Percentiles rank a stretch among this genome's conserved stretches.
These are phyloP conservation scores for Python bivittatus DNA, from an alignment of 2,113 vertebrate species.

Conservation along the genomic window DNA sequence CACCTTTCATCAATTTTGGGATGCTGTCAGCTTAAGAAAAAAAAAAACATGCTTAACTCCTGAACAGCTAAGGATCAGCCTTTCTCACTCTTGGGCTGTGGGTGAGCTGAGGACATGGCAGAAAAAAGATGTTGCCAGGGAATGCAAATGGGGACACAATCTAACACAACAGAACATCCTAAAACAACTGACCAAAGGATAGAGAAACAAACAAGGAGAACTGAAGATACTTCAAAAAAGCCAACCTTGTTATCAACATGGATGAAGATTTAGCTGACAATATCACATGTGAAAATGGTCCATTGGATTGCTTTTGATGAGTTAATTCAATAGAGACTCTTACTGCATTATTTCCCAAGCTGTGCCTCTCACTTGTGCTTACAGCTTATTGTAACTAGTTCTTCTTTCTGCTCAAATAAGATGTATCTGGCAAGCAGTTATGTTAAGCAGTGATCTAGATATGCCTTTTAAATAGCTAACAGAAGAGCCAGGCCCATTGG, in stretches of 20 bases:
- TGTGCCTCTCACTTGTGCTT: slow-evolving; percentile 18
- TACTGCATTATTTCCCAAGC: slow-evolving; percentile 35
- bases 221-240: neutral
- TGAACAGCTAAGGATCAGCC: too few relatives aligned
- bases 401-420: slow-evolving; percentile 37
- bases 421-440: neutral
- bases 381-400: slow-evolving; percentile 22
- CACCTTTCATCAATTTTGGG: too few relatives aligned
- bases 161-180: neutral
- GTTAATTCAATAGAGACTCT: neutral
- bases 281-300: slow-evolving; percentile 35
- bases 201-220: neutral
- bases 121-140: too few relatives aligned
- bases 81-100: too few relatives aligned
- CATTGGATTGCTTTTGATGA: slow-evolving; percentile 30
- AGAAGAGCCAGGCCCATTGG: neutral
- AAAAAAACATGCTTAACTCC: too few relatives aligned
- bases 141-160: too few relatives aligned
- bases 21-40: too few relatives aligned
- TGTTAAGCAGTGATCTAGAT: neutral
- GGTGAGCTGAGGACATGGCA: too few relatives aligned
- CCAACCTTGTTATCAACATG: neutral
- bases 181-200: neutral
- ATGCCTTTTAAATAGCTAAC: neutral
- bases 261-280: slow-evolving; percentile 27